Conservation (phyloP, 1,140 invertebrate species). For the Cryptotermes secundus region DNA sequence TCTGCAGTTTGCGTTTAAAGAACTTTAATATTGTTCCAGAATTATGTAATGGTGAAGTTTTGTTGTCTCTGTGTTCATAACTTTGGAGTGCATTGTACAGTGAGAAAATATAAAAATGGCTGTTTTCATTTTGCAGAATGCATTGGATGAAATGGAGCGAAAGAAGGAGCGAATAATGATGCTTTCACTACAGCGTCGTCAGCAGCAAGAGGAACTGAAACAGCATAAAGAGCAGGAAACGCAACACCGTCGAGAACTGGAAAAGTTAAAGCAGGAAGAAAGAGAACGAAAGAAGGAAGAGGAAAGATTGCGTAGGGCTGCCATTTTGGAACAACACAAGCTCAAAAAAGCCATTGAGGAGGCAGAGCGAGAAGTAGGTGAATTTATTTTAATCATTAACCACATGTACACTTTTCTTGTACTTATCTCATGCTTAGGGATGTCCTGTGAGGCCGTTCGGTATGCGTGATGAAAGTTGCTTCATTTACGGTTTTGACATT, state of each 20-base stretch:
- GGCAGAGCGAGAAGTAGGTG: conserved; percentile 77
- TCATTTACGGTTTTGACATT: too few relatives aligned
- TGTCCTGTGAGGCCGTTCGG: too few relatives aligned
- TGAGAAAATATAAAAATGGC: too few relatives aligned
- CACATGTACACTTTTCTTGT: too few relatives aligned
- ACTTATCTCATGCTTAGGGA: too few relatives aligned
- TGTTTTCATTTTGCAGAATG: conserved; percentile 39
- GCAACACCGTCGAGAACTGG: conserved; percentile 71
- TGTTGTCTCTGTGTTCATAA: too few relatives aligned
- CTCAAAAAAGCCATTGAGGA: conserved; percentile 92
- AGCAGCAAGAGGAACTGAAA: conserved; percentile 85
- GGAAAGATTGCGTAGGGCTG: conserved; percentile 79
- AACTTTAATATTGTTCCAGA: too few relatives aligned
- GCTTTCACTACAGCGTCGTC: conserved; percentile 79
- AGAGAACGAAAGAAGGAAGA: conserved; percentile 85
- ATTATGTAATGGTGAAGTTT: too few relatives aligned
- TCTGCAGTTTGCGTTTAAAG: too few relatives aligned
- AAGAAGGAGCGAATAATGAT: conserved; percentile 88
- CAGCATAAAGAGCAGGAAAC: conserved; percentile 82
- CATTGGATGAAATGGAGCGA: conserved; percentile 83
- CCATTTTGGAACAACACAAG: conserved; percentile 92
- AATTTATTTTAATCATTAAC: neutral
- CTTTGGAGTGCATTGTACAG: too few relatives aligned
- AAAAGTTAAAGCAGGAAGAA: conserved; percentile 83
- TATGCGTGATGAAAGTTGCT: too few relatives aligned